phyloP scores from a whole-genome alignment of 2,113 vertebrate species.

The Albula goreensis region DNA sequence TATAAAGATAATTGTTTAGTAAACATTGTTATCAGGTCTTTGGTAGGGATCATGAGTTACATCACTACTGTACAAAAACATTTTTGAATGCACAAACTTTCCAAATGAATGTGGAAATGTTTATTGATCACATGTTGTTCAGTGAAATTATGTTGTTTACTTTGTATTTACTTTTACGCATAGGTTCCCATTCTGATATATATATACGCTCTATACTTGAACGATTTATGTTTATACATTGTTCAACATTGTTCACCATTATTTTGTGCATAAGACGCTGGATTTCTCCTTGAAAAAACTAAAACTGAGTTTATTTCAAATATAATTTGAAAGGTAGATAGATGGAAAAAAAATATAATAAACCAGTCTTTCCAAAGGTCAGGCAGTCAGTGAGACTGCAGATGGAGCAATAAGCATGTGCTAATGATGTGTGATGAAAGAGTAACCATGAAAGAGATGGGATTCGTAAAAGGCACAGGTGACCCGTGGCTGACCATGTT shows the following conservation, averaged over 20 bases:
- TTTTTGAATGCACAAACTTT: not conserved
- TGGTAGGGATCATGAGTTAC: not conserved
- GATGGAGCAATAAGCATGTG: not conserved
- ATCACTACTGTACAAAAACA: not conserved
- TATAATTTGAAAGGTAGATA: not conserved
- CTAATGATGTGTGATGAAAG: not conserved
- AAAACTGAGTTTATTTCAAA: too few species aligned
- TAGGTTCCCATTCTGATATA: too few species aligned
- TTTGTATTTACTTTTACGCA: too few species aligned
- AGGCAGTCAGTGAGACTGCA: not conserved
- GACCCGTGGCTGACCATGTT: not conserved
- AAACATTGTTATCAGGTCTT: not conserved
- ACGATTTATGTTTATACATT: not conserved
- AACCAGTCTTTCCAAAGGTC: not conserved
- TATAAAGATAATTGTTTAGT: not conserved
- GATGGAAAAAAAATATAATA: not conserved
- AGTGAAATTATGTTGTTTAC: not conserved
- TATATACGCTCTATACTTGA: too few species aligned
- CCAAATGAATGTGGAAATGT: not conserved
- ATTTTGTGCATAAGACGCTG: not conserved
- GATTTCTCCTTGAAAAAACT: too few species aligned
- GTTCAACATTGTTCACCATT: not conserved
- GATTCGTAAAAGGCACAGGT: not conserved
- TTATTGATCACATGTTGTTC: not conserved
- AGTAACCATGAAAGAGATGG: not conserved